Percentiles rank a stretch among this genome's conserved stretches.
phyloP scores from a whole-genome alignment of 1,140 invertebrate species.

The Popillia japonica region DNA sequence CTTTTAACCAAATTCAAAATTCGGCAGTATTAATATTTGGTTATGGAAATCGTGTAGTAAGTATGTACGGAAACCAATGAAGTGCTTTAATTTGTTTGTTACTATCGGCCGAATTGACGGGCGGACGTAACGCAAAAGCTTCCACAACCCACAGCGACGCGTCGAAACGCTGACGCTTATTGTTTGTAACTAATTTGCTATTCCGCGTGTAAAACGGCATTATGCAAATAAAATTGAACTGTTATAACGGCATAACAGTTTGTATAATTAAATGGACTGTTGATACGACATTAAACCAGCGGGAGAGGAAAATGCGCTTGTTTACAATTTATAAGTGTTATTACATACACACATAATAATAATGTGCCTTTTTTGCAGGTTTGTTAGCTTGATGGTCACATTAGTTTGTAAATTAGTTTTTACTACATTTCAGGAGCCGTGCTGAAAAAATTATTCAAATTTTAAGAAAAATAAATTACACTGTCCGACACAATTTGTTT shows the following conservation, averaged over 20 bases:
- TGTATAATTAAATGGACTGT: neutral
- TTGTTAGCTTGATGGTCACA: neutral
- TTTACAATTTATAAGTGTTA: neutral
- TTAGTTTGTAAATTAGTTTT: too few relatives aligned
- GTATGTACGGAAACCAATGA: neutral
- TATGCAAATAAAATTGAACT: neutral
- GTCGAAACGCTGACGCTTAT: neutral
- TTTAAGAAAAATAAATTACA: too few relatives aligned
- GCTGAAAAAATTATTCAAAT: too few relatives aligned
- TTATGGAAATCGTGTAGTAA: neutral
- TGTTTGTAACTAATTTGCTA: constrained; percentile 19
- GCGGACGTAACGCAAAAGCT: neutral
- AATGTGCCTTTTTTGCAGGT: too few relatives aligned
- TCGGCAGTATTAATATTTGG: neutral
- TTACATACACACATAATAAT: too few relatives aligned
- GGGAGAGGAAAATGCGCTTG: neutral
- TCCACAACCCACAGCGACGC: neutral
- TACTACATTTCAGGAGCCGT: too few relatives aligned
- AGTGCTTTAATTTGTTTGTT: neutral
- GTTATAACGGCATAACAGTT: neutral
- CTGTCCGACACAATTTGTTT: too few relatives aligned
- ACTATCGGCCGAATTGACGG: neutral
- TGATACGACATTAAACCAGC: neutral
- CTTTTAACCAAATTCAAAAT: neutral
- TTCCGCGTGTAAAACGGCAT: neutral